These are phyloP conservation scores for Acridotheres tristis DNA, from an alignment of 2,797 vertebrate species.

Conservation along the genomic window DNA sequence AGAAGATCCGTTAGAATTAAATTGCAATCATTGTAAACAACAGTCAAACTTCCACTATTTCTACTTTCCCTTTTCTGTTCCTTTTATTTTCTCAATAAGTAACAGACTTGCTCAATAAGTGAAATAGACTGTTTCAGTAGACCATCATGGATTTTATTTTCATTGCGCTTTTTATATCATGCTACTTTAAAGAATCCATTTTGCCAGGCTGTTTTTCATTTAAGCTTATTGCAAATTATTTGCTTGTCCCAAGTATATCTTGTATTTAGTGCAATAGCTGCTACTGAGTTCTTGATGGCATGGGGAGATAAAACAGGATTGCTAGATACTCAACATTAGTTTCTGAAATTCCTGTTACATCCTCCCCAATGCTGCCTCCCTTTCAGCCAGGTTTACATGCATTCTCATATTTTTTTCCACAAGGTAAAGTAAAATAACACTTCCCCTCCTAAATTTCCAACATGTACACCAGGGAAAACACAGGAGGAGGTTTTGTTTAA, in stretches of 20 bases:
- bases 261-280: not conserved
- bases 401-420: not conserved
- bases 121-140: not conserved
- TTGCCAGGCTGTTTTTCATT: not conserved
- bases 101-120: not conserved
- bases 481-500: conserved; percentile 1
- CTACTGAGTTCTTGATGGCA: not conserved
- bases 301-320: not conserved
- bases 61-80: not conserved
- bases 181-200: not conserved
- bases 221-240: conserved; percentile 25
- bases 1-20: not conserved
- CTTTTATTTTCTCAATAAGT: conserved; percentile 19
- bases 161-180: not conserved
- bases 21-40: conserved; percentile 12
- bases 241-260: not conserved
- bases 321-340: not conserved
- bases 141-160: not conserved
- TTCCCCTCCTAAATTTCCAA: not conserved
- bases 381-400: not conserved
- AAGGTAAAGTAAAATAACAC: not conserved
- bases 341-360: not conserved
- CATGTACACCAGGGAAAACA: not conserved
- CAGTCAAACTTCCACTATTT: not conserved
- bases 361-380: not conserved